phyloP scores from a whole-genome alignment of 2,888 invertebrate genomes.

The Bombylius major region DNA sequence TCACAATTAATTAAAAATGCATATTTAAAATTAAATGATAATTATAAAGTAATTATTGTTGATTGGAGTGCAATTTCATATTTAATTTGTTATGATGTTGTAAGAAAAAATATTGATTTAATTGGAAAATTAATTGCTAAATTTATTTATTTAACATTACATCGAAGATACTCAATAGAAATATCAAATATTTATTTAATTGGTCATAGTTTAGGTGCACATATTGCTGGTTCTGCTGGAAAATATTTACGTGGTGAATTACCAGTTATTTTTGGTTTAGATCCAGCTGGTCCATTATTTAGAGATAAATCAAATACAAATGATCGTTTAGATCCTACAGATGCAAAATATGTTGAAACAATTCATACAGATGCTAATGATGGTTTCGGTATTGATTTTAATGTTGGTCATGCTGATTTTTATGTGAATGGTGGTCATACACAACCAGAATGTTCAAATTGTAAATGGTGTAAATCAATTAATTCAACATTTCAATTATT shows the following conservation, averaged over 20 bases:
- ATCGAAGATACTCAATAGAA: slow-evolving; percentile 36
- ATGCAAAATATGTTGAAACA: slow-evolving; percentile 30
- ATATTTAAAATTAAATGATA: slow-evolving; percentile 41
- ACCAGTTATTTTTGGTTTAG: slow-evolving; percentile 39
- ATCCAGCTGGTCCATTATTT: slow-evolving; percentile 20
- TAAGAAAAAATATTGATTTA: neutral
- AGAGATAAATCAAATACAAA: slow-evolving; percentile 15
- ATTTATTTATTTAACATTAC: slow-evolving; percentile 32
- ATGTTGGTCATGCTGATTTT: slow-evolving; percentile 37
- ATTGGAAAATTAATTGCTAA: slow-evolving; percentile 24
- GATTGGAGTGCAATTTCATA: slow-evolving; percentile 42
- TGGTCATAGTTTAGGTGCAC: slow-evolving; percentile 47
- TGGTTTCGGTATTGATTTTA: slow-evolving; percentile 27
- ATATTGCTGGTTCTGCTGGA: slow-evolving; percentile 43
- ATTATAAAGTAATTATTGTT: slow-evolving; percentile 43
- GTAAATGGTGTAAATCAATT: too few relatives aligned
- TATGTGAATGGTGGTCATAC: slow-evolving; percentile 42
- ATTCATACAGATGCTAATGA: slow-evolving; percentile 29
- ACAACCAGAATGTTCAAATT: slow-evolving; percentile 43
- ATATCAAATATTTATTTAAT: slow-evolving; percentile 39
- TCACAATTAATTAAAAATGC: too few relatives aligned
- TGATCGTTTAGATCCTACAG: slow-evolving; percentile 22
- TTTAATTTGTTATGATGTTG: slow-evolving; percentile 13
- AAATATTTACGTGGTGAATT: slow-evolving; percentile 41
- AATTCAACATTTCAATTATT: too few relatives aligned